Base-by-base conservation (phyloP, 2,888 invertebrate species). In the Drosophila pseudotalamancana region DNA sequence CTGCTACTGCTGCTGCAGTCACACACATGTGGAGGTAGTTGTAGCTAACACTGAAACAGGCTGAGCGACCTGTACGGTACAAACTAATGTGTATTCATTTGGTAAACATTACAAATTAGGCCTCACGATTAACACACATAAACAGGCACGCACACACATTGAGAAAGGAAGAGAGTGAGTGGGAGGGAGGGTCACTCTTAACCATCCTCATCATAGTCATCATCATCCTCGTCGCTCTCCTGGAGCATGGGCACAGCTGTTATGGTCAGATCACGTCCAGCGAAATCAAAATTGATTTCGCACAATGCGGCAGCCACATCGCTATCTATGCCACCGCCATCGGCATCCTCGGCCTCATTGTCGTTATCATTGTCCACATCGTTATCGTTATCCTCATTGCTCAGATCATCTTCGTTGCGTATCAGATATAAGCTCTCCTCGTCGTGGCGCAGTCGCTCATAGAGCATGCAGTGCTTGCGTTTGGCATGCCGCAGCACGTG, bases 401-500 rank as follows among this genome's bases (percentile, higher is more conserved):
- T 83, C 23, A 75, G 56, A 35, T 89, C 90, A 42, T 90, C 91
- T 57, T 90, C 90, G 48, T 85, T 89, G 31, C 89, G 89, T 78
- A 90, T 91, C 63, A 90, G 77, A 80, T 88, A 90, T 16, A 90
- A 82, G 19, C 83, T 80, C 31, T 89, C 81, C 51, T 91, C 90
- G 23, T 89, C 89, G 14, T 89, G 74, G n/a, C 79, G 77, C 11
- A 77, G 42, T n/a, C 80, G 76, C 35, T 89, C 88, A 23, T 89
- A 89, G 6, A 90, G 70, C 48, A 88, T 84, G 57, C 88, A 87
- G 59, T 91, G 91, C 57, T 91, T 90, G 50, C 91, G 90, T 51
- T 86, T 89, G 11, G 91, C 90, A 77, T 91, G 91, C 3, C 91
- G 78, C 57, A 90, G 59, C 12, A 91, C 90, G 66, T 91, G 91